Base-by-base conservation (phyloP, 2,797 vertebrate genomes). In the Enteromius viviparus region DNA sequence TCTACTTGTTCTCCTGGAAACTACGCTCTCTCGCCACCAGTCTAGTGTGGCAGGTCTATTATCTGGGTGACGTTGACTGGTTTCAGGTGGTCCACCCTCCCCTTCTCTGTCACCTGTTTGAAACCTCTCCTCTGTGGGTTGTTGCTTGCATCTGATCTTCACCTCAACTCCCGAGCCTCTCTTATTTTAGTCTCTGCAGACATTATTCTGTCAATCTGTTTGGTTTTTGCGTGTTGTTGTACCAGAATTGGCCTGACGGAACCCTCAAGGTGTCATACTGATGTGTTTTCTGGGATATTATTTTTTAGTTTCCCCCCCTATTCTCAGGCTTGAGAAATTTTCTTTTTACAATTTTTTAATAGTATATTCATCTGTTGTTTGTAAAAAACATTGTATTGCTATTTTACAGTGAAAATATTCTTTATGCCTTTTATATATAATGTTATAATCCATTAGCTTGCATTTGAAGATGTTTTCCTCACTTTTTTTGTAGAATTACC, bases 131-230 rank as follows among this genome's bases (percentile, higher is more conserved):
- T 71, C 21, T 87, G 95, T 96, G 91, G 93, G 89, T 93, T 92
- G 94, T 94, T 94, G 94, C 94, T 95, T 95, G 94, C 92, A 86
- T 95, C 91, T 92, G 89, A 93, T 91, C 89, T 91, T 58, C 64
- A 88, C 92, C 87, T 87, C 87, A 93, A 77, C 72, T 87, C 89
- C 89, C 11, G 40, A 92, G 88, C 92, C 87, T 87, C 88, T 85
- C 82, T 88, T 90, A 88, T 90, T 89, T 87, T 89, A 92, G 92
- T 94, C 91, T 92, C 92, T 88, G 90, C 93, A 91, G 94, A 94
- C 94, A 91, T 91, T 86, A 89, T 91, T 87, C 76, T 93, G 92
- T 94, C 78, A 91, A 92, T 94, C 91, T 93, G 94, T 91, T 87
- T 86, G 84, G 76, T 79, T 80, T 82, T 76, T 78, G 42, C 42